A percentile compares a stretch with the other conserved stretches of the same genome.
Evolutionary conservation across 2,113 vertebrate genomes (phyloP).

Genomic region (Heterotilapia buettikoferi): DNA sequence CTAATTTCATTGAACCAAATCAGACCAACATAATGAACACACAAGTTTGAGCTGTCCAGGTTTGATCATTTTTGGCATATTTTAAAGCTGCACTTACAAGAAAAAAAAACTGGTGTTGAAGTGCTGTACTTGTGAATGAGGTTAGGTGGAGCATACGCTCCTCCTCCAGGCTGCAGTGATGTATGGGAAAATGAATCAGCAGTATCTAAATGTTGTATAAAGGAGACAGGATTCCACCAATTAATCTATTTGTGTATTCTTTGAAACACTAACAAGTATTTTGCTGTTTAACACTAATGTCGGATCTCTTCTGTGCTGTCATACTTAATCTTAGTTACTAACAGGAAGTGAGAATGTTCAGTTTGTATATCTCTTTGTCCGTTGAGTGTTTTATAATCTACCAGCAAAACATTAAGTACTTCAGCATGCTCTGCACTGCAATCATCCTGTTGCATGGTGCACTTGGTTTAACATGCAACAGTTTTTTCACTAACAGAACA

Average conservation of each 20-base stretch:
- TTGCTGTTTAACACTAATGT: background rate
- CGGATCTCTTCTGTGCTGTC: background rate
- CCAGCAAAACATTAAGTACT: background rate
- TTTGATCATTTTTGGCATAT: background rate
- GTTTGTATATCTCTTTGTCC: background rate
- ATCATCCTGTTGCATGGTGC: slow-evolving; percentile 23
- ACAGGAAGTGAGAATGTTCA: background rate
- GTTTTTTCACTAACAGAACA: slow-evolving; percentile 43
- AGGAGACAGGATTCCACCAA: background rate
- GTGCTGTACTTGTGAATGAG: background rate
- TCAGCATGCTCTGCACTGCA: background rate
- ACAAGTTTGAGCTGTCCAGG: background rate
- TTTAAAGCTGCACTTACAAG: background rate
- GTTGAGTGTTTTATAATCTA: background rate
- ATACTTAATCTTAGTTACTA: background rate
- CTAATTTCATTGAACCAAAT: background rate
- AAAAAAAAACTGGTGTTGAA: background rate
- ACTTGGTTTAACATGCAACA: background rate
- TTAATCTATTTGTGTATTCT: background rate
- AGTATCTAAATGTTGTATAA: background rate
- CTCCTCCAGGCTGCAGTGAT: background rate
- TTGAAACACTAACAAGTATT: slow-evolving; percentile 12
- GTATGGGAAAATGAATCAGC: background rate
- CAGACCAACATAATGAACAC: background rate
- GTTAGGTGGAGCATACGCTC: background rate